phyloP scores from a whole-genome alignment of 2,113 vertebrate genomes.

The Rhipidura dahli region DNA sequence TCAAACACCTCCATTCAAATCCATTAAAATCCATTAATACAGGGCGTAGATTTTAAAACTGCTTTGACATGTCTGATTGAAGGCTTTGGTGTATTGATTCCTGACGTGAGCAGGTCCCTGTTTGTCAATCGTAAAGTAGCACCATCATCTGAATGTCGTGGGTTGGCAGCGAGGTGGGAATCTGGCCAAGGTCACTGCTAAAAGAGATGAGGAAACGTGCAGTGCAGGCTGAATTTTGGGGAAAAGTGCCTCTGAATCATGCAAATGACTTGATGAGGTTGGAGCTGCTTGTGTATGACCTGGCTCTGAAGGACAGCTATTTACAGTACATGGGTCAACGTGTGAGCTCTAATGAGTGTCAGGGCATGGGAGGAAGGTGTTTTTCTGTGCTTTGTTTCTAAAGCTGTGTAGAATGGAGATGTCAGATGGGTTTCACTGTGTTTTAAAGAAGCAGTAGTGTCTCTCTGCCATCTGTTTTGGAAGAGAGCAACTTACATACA shows the following conservation, averaged over 20 bases:
- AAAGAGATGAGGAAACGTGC: background rate
- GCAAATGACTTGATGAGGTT: background rate
- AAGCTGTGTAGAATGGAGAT: background rate
- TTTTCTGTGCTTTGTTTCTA: background rate
- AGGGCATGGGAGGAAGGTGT: background rate
- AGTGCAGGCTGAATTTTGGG: background rate
- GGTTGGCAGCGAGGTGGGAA: background rate
- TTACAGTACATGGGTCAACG: background rate
- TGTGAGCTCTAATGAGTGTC: background rate
- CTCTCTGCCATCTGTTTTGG: constrained; percentile 20
- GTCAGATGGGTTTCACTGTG: background rate
- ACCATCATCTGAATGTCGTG: background rate
- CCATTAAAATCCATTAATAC: constrained; percentile 1
- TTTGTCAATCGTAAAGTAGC: background rate
- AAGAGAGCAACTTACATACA: background rate
- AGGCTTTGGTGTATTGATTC: background rate
- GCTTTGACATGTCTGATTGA: background rate
- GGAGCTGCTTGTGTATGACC: background rate
- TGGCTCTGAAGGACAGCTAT: constrained; percentile 40
- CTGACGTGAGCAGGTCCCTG: background rate
- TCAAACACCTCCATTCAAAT: constrained; percentile 6
- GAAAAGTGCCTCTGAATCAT: background rate
- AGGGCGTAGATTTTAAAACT: background rate
- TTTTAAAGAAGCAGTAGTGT: constrained; percentile 1
- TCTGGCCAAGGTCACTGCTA: constrained; percentile 1